phyloP scores from a whole-genome alignment of 23 tunicate species.

The Halocynthia aurantium region DNA sequence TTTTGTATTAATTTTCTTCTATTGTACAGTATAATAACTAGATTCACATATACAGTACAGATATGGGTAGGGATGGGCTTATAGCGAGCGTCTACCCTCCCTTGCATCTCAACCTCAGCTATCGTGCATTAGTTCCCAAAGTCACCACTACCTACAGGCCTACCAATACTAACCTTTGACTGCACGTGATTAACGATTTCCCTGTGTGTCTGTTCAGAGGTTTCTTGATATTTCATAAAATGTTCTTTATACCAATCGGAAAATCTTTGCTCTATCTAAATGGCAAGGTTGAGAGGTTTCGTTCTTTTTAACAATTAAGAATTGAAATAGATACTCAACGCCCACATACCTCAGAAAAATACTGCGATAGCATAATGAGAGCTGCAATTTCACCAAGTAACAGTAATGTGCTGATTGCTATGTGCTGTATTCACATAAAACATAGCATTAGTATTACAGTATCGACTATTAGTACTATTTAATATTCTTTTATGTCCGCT shows the following conservation, averaged over 20 bases:
- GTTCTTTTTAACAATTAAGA: not conserved
- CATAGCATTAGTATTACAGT: too few species aligned
- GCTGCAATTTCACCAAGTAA: slow-evolving; percentile 11
- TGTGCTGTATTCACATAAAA: not conserved
- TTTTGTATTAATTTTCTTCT: not conserved
- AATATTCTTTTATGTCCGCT: not conserved
- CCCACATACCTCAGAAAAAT: slow-evolving; percentile 1
- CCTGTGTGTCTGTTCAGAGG: slow-evolving; percentile 4
- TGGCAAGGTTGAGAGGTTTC: too few species aligned
- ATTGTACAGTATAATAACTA: not conserved
- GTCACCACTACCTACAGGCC: not conserved
- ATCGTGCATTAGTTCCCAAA: too few species aligned
- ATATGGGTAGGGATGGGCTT: not conserved
- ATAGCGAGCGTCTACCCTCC: too few species aligned
- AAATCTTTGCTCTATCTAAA: slow-evolving; percentile 9
- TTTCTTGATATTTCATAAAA: slow-evolving; percentile 5
- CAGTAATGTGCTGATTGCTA: not conserved
- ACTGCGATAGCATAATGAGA: not conserved
- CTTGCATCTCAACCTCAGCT: too few species aligned
- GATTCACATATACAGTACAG: not conserved
- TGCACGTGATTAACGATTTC: slow-evolving; percentile 55
- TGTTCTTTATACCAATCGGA: slow-evolving; percentile 20
- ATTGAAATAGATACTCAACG: not conserved
- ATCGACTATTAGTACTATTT: too few species aligned
- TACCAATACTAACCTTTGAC: slow-evolving; percentile 31